Evolutionary conservation across 2,888 invertebrate species (phyloP), one percentile per base, ranked within the genome.

Genomic region (Mechanitis mazaeus): DNA sequence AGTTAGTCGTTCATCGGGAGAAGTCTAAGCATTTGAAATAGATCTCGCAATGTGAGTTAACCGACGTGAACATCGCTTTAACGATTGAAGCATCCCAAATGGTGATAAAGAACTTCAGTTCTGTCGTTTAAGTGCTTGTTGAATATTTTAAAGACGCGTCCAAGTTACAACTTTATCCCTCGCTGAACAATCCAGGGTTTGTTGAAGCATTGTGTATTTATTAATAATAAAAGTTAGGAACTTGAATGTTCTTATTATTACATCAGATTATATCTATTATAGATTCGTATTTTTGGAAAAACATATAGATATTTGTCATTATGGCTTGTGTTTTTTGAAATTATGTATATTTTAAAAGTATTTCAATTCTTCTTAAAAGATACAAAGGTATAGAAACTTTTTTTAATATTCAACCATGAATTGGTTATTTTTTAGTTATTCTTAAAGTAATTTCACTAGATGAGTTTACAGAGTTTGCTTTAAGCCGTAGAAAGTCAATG

Each of bases 221-320:
- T 33, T 47, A 55, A 31, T 47, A 38, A 56, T 11, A 31, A 31
- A 31, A 31, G 9, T 7, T 31, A 11, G 31, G 50, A 31, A 50
- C 50, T 50, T 7, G 7, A 31, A 50, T 7, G 50, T 50, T 50
- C 50, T 50, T 50, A 31, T 31, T 31, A 31, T 9, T 35, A 35
- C 35, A 35, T 47, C 47, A 47, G n/a, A 57, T 64, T 62, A 62
- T 66, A 60, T 58, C 56, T 64, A 47, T 64, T 64, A 64, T 56
- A 66, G 61, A 66, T 56, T 64, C 60, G 60, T 66, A 66, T 66
- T 66, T 66, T 66, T 66, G 62, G 62, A 66, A 50, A 55, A 50
- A 60, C 59, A 53, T 66, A 55, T 60, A 66, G 56, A 55, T 56
- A 56, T 45, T 45, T 46, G 12, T 58, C 38, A 7, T 47, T 47